Percentiles rank a stretch among this genome's conserved stretches.
Conservation (phyloP, 1,140 invertebrate species). For the Cephus cinctus region DNA sequence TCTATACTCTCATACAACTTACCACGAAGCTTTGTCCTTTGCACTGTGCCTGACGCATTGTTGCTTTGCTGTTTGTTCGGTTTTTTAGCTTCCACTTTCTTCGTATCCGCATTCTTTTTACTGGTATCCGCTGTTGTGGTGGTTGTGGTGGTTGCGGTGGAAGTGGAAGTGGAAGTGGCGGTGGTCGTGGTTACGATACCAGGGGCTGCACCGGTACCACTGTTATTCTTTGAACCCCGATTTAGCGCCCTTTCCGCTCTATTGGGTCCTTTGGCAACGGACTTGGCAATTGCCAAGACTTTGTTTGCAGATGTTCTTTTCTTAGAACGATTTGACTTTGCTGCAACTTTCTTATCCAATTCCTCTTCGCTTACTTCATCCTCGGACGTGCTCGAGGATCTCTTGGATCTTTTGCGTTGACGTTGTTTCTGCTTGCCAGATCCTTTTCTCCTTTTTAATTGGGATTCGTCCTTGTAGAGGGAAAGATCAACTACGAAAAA, state of each 20-base stretch:
- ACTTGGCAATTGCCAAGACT: conserved; percentile 41
- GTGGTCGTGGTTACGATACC: too few species aligned
- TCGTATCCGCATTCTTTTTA: conserved; percentile 27
- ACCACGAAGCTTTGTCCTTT: conserved; percentile 35
- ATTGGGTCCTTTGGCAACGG: conserved; percentile 44
- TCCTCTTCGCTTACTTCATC: conserved; percentile 29
- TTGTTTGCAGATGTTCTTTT: conserved; percentile 44
- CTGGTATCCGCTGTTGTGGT: conserved; percentile 5
- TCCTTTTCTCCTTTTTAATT: conserved; percentile 67
- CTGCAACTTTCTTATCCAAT: conserved; percentile 27
- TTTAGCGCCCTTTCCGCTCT: conserved; percentile 48
- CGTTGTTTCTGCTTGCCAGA: conserved; percentile 41
- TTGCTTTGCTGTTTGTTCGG: conserved; percentile 24
- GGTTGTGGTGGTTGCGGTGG: conserved; percentile 4
- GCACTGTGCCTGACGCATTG: conserved; percentile 22
- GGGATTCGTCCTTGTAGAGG: conserved; percentile 75
- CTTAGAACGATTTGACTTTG: conserved; percentile 35
- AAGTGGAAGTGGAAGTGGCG: conserved; percentile 5
- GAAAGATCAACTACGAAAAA: conserved; percentile 72
- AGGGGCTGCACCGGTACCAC: conserved; percentile 12
- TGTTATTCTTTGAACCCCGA: conserved; percentile 31
- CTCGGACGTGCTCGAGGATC: conserved; percentile 26
- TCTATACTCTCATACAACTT: conserved; percentile 9
- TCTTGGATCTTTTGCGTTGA: conserved; percentile 40
- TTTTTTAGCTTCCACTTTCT: conserved; percentile 28